These are phyloP conservation scores for Amblyraja radiata DNA, from an alignment of 2,797 vertebrate species.

Conservation along the genomic window DNA sequence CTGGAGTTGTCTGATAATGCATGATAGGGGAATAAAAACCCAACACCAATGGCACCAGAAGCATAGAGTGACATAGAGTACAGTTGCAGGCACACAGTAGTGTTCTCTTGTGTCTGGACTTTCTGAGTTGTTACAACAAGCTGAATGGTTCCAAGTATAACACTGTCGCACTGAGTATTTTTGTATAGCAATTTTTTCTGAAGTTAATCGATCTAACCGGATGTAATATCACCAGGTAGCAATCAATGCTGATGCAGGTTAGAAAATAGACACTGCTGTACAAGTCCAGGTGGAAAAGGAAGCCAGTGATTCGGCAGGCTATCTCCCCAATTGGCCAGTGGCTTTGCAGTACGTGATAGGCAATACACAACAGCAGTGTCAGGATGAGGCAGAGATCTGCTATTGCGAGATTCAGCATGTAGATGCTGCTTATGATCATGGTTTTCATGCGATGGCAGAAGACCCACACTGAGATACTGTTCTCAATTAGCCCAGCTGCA, in stretches of 20 bases:
- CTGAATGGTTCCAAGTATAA: constrained; percentile 25
- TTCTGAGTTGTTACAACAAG: constrained; percentile 27
- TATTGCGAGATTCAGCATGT: constrained; percentile 21
- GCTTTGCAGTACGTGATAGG: constrained; percentile 26
- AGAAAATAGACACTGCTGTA: constrained; percentile 34
- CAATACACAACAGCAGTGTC: constrained; percentile 4
- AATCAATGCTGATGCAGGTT: constrained; percentile 31
- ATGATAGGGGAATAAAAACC: not conserved
- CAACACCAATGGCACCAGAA: not conserved
- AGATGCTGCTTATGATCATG: constrained; percentile 12
- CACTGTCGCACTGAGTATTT: constrained; percentile 31
- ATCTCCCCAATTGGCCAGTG: constrained; percentile 21
- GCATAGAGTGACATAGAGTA: constrained; percentile 11
- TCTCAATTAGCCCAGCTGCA: constrained; percentile 19
- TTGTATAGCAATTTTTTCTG: not conserved
- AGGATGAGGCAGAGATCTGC: constrained; percentile 20
- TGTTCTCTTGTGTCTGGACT: constrained; percentile 15
- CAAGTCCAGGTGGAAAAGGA: constrained; percentile 18
- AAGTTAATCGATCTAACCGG: constrained; percentile 11
- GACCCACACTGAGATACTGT: constrained; percentile 17
- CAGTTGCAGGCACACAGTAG: constrained; percentile 4
- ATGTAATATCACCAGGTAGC: constrained; percentile 22
- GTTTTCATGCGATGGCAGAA: constrained; percentile 32
- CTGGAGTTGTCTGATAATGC: constrained; percentile 33
- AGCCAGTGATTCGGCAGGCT: constrained; percentile 18